phyloP scores from a whole-genome alignment of 2,113 vertebrate genomes.

The Microtus ochrogaster region DNA sequence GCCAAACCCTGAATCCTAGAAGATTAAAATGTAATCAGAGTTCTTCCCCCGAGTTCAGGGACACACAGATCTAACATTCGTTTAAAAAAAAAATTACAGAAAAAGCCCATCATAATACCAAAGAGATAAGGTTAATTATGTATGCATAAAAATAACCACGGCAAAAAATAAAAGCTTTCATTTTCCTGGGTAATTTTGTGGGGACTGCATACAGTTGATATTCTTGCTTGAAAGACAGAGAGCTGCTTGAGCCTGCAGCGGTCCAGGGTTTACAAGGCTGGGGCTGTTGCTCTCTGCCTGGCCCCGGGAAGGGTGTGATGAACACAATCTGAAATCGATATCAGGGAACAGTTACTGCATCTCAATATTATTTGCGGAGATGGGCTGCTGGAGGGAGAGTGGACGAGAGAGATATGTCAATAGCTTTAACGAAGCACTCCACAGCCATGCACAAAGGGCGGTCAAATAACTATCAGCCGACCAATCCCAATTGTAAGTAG shows the following conservation, averaged over 20 bases:
- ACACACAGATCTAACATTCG: neutral
- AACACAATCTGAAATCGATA: conserved; percentile 89
- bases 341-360: conserved; percentile 87
- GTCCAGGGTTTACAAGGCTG: conserved; percentile 64
- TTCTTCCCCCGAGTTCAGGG: conserved; percentile 50
- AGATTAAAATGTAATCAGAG: conserved; percentile 56
- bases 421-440: conserved; percentile 84
- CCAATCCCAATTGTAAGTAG: conserved; percentile 86
- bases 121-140: conserved; percentile 55
- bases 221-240: conserved; percentile 57
- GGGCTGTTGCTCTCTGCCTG: conserved; percentile 75
- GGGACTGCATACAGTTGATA: neutral
- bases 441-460: conserved; percentile 83
- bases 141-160: conserved; percentile 28
- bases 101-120: conserved; percentile 24
- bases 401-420: conserved; percentile 83
- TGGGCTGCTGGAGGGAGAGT: conserved; percentile 81
- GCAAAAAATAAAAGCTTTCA: conserved; percentile 23
- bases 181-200: conserved; percentile 32
- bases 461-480: conserved; percentile 87
- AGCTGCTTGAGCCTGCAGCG: conserved; percentile 63
- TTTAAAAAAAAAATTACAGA: neutral
- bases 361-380: conserved; percentile 88
- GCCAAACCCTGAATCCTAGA: conserved; percentile 29
- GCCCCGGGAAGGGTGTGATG: conserved; percentile 84